A percentile compares a stretch with the other conserved stretches of the same genome.
phyloP scores from a whole-genome alignment of 2,797 vertebrate genomes.

The Fratercula arctica region DNA sequence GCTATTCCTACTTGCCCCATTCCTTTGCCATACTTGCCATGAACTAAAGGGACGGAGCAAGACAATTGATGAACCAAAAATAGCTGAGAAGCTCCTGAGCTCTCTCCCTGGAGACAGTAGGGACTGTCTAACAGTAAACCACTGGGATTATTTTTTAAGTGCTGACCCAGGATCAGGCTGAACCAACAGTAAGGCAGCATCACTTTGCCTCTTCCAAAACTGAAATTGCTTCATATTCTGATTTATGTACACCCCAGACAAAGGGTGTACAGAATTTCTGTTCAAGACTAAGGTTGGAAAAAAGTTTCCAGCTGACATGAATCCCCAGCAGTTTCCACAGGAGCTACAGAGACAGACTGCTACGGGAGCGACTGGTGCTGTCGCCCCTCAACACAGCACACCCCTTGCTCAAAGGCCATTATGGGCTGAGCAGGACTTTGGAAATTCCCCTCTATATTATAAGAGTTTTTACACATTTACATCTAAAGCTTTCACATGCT shows the following conservation, averaged over 20 bases:
- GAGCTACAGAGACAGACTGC: background rate
- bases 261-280: background rate
- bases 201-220: background rate
- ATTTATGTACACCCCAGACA: background rate
- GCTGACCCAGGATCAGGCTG: background rate
- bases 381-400: background rate
- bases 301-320: background rate
- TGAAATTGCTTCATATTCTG: background rate
- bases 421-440: fast-evolving
- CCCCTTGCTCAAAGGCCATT: background rate
- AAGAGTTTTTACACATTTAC: background rate
- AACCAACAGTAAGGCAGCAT: background rate
- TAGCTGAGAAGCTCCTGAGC: background rate
- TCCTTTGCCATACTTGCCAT: background rate
- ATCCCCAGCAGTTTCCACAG: background rate
- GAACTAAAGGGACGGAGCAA: background rate
- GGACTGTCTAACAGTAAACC: background rate
- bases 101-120: background rate
- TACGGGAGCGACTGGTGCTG: fast-evolving
- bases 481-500: background rate
- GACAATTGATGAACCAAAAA: background rate
- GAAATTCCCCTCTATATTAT: background rate
- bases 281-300: background rate
- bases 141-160: background rate
- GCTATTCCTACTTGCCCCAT: background rate